phyloP scores from a whole-genome alignment of 2,113 vertebrate species.

The Malurus alboscapulatus region DNA sequence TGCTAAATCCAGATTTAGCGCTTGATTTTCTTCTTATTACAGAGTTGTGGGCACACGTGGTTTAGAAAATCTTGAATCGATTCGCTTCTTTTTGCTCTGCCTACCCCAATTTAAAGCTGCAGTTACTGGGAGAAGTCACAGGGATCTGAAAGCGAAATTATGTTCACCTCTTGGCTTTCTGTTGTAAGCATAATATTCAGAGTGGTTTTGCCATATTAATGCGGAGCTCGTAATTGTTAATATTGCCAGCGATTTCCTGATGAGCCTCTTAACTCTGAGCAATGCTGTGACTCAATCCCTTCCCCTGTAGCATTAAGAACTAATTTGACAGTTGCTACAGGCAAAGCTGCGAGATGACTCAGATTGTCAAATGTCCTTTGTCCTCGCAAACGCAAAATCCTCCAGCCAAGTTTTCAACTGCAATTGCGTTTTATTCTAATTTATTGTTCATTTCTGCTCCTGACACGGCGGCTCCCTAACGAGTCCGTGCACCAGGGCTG shows the following conservation, averaged over 20 bases:
- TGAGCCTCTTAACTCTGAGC: constrained; percentile 57
- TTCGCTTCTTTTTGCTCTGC: not conserved
- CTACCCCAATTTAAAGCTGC: not conserved
- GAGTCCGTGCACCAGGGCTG: not conserved
- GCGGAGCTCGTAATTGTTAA: constrained; percentile 49
- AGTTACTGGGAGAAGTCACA: not conserved
- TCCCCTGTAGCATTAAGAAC: constrained; percentile 61
- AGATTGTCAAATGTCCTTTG: constrained; percentile 71
- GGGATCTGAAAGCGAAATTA: not conserved
- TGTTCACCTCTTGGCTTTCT: not conserved
- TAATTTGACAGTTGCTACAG: constrained; percentile 72
- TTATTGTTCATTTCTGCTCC: constrained; percentile 52
- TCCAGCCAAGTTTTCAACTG: constrained; percentile 46
- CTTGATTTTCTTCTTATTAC: not conserved
- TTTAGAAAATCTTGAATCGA: not conserved
- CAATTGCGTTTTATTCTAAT: constrained; percentile 57
- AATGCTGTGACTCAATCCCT: constrained; percentile 50
- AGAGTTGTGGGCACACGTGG: rapidly evolving
- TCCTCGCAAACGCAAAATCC: constrained; percentile 59
- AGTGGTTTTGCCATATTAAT: constrained; percentile 10
- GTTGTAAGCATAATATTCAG: constrained; percentile 2
- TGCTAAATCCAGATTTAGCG: not conserved
- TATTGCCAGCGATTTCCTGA: constrained; percentile 52
- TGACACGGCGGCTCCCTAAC: constrained; percentile 24
- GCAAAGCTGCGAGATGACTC: constrained; percentile 64